phyloP scores from a whole-genome alignment of 2,888 invertebrate species.

The Scelioninae gen. 2 region DNA sequence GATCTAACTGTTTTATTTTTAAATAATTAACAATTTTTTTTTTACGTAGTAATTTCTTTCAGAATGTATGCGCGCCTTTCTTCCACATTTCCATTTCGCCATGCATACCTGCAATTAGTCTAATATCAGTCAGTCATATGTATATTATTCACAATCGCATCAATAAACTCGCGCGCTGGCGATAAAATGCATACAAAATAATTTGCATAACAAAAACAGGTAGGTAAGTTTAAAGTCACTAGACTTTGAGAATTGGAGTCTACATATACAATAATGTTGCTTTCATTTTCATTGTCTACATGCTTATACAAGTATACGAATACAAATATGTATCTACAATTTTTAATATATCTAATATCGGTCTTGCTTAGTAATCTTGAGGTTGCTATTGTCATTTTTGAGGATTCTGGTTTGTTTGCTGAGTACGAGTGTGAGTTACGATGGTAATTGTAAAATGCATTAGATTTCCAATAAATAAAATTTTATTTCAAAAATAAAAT shows the following conservation, averaged over 20 bases:
- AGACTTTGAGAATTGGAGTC: conserved; percentile 55
- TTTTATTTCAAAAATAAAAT: background rate
- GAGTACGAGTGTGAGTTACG: background rate
- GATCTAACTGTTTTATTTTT: conserved; percentile 60
- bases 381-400: conserved; percentile 50
- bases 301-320: conserved; percentile 58
- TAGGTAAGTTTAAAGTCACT: conserved; percentile 66
- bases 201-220: conserved; percentile 72
- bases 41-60: conserved; percentile 56
- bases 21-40: conserved; percentile 72
- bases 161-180: conserved; percentile 57
- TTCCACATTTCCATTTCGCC: conserved; percentile 26
- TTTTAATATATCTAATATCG: conserved; percentile 70
- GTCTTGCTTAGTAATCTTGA: conserved; percentile 65
- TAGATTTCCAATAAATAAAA: background rate
- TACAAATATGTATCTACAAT: conserved; percentile 70
- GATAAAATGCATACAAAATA: conserved; percentile 73
- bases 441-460: background rate
- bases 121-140: conserved; percentile 68
- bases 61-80: conserved; percentile 42
- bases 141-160: conserved; percentile 72
- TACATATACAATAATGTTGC: conserved; percentile 54
- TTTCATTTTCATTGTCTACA: conserved; percentile 36
- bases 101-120: conserved; percentile 57
- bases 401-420: conserved; percentile 36